Evolutionary conservation across 2,113 vertebrate species (phyloP).

Genomic region (Athene cunicularia): DNA sequence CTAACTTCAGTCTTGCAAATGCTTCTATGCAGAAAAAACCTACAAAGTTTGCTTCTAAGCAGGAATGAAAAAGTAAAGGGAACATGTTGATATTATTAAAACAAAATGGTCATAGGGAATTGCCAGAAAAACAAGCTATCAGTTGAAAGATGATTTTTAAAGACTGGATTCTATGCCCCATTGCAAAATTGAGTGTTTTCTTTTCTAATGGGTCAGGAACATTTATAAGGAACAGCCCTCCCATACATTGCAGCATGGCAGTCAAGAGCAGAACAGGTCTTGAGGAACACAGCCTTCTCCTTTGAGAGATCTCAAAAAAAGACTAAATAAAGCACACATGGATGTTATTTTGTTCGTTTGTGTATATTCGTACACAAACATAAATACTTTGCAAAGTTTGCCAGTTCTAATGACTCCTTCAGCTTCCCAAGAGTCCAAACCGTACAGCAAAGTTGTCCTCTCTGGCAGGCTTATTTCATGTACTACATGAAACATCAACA

Average conservation of each 20-base stretch:
- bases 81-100: slow-evolving; percentile 38
- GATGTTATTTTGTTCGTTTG: background rate
- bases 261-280: background rate
- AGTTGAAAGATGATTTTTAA: slow-evolving; percentile 7
- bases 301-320: background rate
- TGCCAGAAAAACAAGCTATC: slow-evolving; percentile 5
- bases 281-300: background rate
- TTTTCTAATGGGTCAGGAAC: background rate
- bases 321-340: background rate
- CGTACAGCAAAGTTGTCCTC: background rate
- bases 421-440: background rate
- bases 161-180: background rate
- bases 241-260: background rate
- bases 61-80: background rate
- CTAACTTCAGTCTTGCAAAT: slow-evolving; percentile 17
- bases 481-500: background rate
- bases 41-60: background rate
- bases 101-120: background rate
- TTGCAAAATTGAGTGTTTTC: background rate
- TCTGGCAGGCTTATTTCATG: background rate
- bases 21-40: background rate
- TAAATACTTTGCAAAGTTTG: background rate
- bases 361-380: background rate
- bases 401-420: background rate
- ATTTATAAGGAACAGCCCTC: background rate